Evolutionary conservation across 2,888 invertebrate species (phyloP), one percentile per base, ranked within the genome.

Genomic region (Phlogophora meticulosa): DNA sequence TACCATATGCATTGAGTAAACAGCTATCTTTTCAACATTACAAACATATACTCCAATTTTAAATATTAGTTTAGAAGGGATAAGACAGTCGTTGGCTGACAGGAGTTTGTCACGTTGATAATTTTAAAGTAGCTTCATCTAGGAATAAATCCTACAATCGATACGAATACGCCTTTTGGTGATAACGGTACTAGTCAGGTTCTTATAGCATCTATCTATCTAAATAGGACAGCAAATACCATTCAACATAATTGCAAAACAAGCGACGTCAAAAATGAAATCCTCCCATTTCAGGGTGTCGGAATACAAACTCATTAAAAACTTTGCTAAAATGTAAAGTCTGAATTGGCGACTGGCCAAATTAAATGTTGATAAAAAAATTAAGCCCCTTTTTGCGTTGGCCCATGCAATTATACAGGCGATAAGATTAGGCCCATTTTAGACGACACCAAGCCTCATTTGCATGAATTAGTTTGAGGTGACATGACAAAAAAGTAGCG

Each of bases 391-490:
- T 86, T 89, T 87, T 87, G 85, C 81, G 84, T 84, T 74, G 80
- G 73, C 80, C 83, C 85, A 74, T 87, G 85, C 85, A 91, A 92
- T 92, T 91, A 91, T 87, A 84, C 83, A 81, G 83, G 84, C 86
- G 91, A 90, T 91, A 90, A 91, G 90, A 91, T 90, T 91, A 91
- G 87, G 85, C 85, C 85, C 87, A 85, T 89, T 92, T 90, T 86
- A 90, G 91, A 91, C 88, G 85, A 87, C 88, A 88, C 84, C 79
- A 81, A 82, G 78, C 76, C 84, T 87, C 85, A 90, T 92, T 92
- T 91, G 87, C 92, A 92, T 91, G 87, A 91, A 91, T 91, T 92
- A 91, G 91, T 92, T 92, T 91, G 76, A 87, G 88, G 83, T 71
- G 86, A 85, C 88, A 87, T 85, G 83, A 87, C 89, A 86, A 87